A percentile compares a stretch with the other conserved stretches of the same genome.
phyloP scores from a whole-genome alignment of 1,140 invertebrate genomes.

The Orchesella cincta region DNA sequence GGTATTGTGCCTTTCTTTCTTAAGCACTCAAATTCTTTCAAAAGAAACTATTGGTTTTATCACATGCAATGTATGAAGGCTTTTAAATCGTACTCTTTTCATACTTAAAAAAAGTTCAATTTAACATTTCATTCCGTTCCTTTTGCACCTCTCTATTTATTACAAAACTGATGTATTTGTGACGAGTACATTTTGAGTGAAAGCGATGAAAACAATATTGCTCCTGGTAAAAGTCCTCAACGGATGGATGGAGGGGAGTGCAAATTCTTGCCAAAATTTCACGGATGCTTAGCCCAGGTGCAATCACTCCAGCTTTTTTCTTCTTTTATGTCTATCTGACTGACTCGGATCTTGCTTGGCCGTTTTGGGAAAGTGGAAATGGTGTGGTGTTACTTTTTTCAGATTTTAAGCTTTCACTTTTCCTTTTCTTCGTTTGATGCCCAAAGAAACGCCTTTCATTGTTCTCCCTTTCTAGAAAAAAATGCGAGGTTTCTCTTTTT shows the following conservation, averaged over 20 bases:
- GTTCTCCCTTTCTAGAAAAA: background rate
- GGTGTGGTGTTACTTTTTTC: background rate
- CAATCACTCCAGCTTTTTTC: conserved; percentile 28
- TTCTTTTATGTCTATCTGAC: background rate
- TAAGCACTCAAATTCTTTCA: too few species aligned
- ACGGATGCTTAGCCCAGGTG: conserved; percentile 36
- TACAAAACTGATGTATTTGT: too few species aligned
- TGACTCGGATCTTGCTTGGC: background rate
- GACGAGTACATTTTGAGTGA: too few species aligned
- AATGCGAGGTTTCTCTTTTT: conserved; percentile 16
- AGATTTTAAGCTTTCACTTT: conserved; percentile 12
- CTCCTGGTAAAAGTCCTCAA: background rate
- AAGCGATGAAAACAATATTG: background rate
- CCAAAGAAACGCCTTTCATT: conserved; percentile 6
- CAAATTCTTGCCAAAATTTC: conserved; percentile 36
- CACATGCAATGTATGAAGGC: too few species aligned
- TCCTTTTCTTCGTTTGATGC: background rate
- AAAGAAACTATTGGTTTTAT: too few species aligned
- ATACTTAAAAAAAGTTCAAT: too few species aligned
- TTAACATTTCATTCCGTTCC: too few species aligned
- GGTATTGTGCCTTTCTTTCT: too few species aligned
- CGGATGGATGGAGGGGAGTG: background rate
- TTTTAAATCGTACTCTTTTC: too few species aligned
- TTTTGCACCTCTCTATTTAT: too few species aligned
- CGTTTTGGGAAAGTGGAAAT: background rate